phyloP scores from a whole-genome alignment of 2,797 vertebrate species.

The Nyctalus aviator region DNA sequence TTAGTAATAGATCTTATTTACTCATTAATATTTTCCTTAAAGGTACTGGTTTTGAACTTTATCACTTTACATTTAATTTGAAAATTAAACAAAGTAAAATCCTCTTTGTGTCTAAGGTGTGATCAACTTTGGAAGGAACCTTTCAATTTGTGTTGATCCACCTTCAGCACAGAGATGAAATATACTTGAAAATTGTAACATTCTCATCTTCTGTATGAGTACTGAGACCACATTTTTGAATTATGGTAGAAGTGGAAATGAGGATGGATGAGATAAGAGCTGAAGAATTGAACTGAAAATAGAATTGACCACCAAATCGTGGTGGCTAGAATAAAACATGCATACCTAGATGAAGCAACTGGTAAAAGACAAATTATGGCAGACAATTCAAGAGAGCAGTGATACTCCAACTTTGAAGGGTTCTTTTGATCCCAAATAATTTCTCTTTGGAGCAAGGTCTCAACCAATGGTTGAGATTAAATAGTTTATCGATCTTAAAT shows the following conservation, averaged over 20 bases:
- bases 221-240: not conserved
- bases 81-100: conserved; percentile 28
- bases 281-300: not conserved
- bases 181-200: not conserved
- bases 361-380: not conserved
- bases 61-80: not conserved
- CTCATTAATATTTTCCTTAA: not conserved
- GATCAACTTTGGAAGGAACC: not conserved
- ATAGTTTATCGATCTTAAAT: not conserved
- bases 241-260: not conserved
- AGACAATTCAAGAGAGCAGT: not conserved
- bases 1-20: not conserved
- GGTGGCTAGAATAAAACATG: not conserved
- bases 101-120: not conserved
- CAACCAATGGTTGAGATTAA: not conserved
- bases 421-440: not conserved
- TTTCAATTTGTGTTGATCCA: not conserved
- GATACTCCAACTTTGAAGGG: not conserved
- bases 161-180: not conserved
- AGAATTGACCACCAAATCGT: not conserved
- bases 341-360: not conserved
- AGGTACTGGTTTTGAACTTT: not conserved
- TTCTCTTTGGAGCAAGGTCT: not conserved
- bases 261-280: not conserved
- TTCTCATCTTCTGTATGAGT: not conserved